Evolutionary conservation across 2,888 invertebrate genomes (phyloP).

Genomic region (Atethmia centrago): DNA sequence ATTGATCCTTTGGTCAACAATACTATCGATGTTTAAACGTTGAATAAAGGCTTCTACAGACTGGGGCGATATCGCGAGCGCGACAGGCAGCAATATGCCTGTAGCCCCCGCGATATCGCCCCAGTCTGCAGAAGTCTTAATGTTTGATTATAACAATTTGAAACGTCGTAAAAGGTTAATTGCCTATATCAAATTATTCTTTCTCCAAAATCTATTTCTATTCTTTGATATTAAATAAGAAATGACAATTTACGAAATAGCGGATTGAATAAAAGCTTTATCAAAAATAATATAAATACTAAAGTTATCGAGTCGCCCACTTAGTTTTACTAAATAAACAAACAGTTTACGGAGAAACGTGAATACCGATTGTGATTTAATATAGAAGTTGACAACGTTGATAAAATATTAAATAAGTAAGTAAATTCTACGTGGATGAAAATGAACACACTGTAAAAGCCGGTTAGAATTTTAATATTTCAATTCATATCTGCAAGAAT

Average conservation of each 20-base stretch:
- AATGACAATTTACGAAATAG: slow-evolving; percentile 12
- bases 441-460: slow-evolving; percentile 9
- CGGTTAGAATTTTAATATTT: slow-evolving; percentile 45
- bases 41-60: too few species aligned
- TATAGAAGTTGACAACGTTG: slow-evolving; percentile 7
- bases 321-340: slow-evolving; percentile 15
- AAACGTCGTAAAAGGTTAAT: not conserved
- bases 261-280: slow-evolving; percentile 14
- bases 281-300: slow-evolving; percentile 18
- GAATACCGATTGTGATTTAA: slow-evolving; percentile 14
- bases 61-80: too few species aligned
- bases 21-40: not conserved
- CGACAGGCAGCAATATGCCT: too few species aligned
- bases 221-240: slow-evolving; percentile 5
- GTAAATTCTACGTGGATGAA: slow-evolving; percentile 10
- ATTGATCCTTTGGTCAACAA: not conserved
- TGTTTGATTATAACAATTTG: not conserved
- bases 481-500: slow-evolving; percentile 37
- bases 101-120: too few species aligned
- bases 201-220: not conserved
- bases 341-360: slow-evolving; percentile 4
- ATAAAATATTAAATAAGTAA: slow-evolving; percentile 9
- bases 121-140: too few species aligned
- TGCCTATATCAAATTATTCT: not conserved
- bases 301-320: not conserved